phyloP scores from a whole-genome alignment of 23 tunicate genomes.

The Halocynthia roretzi region DNA sequence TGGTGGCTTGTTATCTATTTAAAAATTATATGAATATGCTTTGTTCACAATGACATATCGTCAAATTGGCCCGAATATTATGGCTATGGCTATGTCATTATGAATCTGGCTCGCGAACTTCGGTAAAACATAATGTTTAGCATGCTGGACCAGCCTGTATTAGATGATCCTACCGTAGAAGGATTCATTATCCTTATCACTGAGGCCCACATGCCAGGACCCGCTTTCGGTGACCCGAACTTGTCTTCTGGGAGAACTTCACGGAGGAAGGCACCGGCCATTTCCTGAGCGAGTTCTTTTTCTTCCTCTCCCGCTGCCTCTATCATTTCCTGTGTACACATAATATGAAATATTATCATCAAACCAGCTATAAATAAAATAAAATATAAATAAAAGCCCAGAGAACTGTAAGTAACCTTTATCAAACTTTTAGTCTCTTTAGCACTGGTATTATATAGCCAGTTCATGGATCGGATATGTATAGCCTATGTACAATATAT shows the following conservation, averaged over 20 bases:
- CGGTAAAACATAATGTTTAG: not conserved
- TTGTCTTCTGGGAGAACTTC: constrained; percentile 84
- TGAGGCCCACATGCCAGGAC: constrained; percentile 98
- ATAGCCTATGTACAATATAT: no score
- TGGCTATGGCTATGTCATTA: no score
- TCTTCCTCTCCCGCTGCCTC: constrained; percentile 98
- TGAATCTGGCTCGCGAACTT: not conserved
- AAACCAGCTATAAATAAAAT: no score
- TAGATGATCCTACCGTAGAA: constrained; percentile 32
- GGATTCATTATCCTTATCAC: constrained; percentile 69
- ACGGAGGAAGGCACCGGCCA: constrained; percentile 87
- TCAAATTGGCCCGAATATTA: no score
- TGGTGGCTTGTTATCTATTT: no score
- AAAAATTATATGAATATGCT: no score
- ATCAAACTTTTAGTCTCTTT: no score
- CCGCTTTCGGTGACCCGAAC: constrained; percentile 95
- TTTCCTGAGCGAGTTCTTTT: constrained; percentile 80
- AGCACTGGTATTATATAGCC: no score
- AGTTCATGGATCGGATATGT: no score
- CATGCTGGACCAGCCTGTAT: not conserved
- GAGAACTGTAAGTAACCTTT: no score
- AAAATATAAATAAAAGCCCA: no score
- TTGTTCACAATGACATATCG: no score
- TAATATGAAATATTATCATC: not conserved
- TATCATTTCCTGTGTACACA: constrained; percentile 69